These are phyloP conservation scores for Pseudolaguvia tuberculata DNA, from an alignment of 2,113 vertebrate species.

Conservation along the genomic window DNA sequence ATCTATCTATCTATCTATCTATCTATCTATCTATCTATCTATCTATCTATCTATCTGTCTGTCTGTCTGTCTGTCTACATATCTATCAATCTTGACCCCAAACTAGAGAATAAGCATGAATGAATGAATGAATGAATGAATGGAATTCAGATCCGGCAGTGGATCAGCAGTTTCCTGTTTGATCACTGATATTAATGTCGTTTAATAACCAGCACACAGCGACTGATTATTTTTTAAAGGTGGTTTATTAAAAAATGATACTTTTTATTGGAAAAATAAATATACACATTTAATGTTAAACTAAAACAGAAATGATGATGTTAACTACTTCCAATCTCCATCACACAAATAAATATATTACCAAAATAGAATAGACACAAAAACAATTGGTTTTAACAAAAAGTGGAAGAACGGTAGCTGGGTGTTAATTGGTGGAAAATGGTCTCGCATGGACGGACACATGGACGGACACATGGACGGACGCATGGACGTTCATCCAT, in stretches of 20 bases:
- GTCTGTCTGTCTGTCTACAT: background rate
- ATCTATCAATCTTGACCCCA: background rate
- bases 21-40: background rate
- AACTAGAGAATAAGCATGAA: too few species aligned
- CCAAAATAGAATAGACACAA: conserved; percentile 68
- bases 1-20: background rate
- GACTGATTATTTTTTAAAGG: conserved; percentile 48
- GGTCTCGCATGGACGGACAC: background rate
- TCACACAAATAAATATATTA: conserved; percentile 73
- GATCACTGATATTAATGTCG: too few species aligned
- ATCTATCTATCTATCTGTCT: too few species aligned
- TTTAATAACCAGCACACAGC: conserved; percentile 18
- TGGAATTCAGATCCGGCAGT: too few species aligned
- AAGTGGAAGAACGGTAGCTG: conserved; percentile 59
- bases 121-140: too few species aligned
- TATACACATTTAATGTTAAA: conserved; percentile 67
- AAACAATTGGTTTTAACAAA: conserved; percentile 57
- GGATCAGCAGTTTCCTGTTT: too few species aligned
- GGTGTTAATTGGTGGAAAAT: background rate
- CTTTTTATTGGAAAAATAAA: conserved; percentile 73
- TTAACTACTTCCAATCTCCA: conserved; percentile 61
- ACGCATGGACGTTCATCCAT: conserved; percentile 1
- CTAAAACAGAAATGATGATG: conserved; percentile 58
- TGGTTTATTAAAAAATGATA: conserved; percentile 55
- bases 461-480: background rate